A percentile compares a stretch with the other conserved stretches of the same genome.
These are phyloP conservation scores for Cheilosia vernalis DNA, from an alignment of 2,888 invertebrate genomes.

Conservation along the genomic window DNA sequence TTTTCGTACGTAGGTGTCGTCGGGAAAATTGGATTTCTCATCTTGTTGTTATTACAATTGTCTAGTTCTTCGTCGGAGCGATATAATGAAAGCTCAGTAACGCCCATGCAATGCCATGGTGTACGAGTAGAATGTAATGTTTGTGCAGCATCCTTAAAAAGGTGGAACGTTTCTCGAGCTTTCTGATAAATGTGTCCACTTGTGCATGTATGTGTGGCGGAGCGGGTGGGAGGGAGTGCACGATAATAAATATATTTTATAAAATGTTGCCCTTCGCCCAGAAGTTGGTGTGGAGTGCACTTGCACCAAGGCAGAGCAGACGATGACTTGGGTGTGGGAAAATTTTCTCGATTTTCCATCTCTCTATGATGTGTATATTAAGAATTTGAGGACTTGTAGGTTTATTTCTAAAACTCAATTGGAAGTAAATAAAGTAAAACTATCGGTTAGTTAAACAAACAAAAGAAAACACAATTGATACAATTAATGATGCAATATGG, in stretches of 20 bases:
- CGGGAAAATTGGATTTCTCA: slow-evolving; percentile 16
- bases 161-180: slow-evolving; percentile 2
- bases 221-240: not conserved
- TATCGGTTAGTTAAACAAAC: too few relatives aligned
- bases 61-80: not conserved
- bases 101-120: slow-evolving; percentile 60
- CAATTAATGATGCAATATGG: too few relatives aligned
- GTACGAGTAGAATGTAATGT: not conserved
- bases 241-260: slow-evolving; percentile 16
- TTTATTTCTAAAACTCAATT: too few relatives aligned
- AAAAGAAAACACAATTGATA: too few relatives aligned
- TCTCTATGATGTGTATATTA: not conserved
- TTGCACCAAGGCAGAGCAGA: slow-evolving; percentile 4
- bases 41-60: slow-evolving; percentile 36
- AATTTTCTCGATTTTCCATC: not conserved
- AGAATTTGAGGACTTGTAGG: too few relatives aligned
- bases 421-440: too few relatives aligned
- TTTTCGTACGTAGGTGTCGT: slow-evolving; percentile 16
- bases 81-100: slow-evolving; percentile 53
- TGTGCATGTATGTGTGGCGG: not conserved
- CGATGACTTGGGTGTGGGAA: not conserved
- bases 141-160: slow-evolving; percentile 38
- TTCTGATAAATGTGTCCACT: not conserved
- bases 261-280: slow-evolving; percentile 10
- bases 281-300: slow-evolving; percentile 21